Conservation (phyloP, 2,797 vertebrate species). For the Chrysocyon brachyurus region DNA sequence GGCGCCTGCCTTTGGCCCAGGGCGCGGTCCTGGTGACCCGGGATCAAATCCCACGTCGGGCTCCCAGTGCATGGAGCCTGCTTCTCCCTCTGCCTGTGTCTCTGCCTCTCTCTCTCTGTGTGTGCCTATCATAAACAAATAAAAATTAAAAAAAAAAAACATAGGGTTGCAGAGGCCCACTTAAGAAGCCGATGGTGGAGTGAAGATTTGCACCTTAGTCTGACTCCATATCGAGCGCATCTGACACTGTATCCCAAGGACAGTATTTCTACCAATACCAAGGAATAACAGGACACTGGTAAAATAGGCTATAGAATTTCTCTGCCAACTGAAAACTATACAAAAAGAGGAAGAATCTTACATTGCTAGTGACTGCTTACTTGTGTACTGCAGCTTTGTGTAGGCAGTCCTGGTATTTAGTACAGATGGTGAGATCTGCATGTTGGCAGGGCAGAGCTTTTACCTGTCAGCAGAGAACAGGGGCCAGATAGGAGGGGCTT, state of each 20-base stretch:
- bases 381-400: background rate
- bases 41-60: too few species aligned
- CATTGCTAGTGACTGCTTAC: background rate
- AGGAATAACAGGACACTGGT: background rate
- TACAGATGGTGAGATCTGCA: background rate
- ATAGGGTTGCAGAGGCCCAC: background rate
- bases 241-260: background rate
- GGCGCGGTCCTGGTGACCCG: too few species aligned
- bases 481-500: background rate
- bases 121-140: too few species aligned
- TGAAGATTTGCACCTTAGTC: background rate
- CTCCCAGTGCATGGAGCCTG: too few species aligned
- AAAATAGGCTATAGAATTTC: background rate
- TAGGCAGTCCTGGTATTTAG: background rate
- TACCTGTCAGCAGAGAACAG: background rate
- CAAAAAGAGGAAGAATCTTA: background rate
- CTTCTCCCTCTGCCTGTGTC: too few species aligned
- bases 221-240: background rate
- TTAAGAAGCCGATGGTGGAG: background rate
- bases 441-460: background rate
- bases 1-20: too few species aligned
- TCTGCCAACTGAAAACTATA: background rate
- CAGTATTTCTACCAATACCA: background rate
- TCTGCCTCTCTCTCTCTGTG: too few species aligned
- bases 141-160: background rate